Evolutionary conservation across 2,797 vertebrate species (phyloP), one percentile per base, ranked within the genome.

Genomic region (Channallabes apus): DNA sequence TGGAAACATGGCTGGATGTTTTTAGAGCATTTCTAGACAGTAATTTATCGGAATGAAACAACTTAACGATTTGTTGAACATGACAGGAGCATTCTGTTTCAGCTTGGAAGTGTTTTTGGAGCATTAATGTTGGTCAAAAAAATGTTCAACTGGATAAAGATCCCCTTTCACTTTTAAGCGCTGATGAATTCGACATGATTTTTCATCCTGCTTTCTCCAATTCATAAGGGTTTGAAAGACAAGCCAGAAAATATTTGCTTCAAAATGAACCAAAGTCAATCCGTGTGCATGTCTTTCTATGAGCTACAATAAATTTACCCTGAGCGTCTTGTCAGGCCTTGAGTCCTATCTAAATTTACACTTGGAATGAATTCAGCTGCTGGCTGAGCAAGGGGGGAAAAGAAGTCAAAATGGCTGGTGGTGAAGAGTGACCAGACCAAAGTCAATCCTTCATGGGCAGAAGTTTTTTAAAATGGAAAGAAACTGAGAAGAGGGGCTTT

Each of bases 391-490:
- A 69, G 80, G 9, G 80, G 7, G 7, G 64, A 82, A 64, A 86
- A 89, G 86, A 90, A 86, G 61, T 32, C 6, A 2, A 56, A 89
- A 85, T 86, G 89, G 90, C 93, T 91, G 80, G 73, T 89, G 93
- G 92, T 91, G 65, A 89, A 87, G 88, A 93, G 91, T 94, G 93
- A 93, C 93, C 94, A 94, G 91, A 91, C 86, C 91, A 94, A 94
- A 94, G 93, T 94, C 94, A 94, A 88, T 51, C 56, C 46, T 38
- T 67, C 64, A 51, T 62, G 59, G 56, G 76, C 82, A 72, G 86
- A 86, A 86, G 20, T 22, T 59, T 59, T 77, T 35, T 2, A 5
- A 58, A 58, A 27, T 41, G 58, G 46, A 51, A 78, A 62, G 35
- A 38, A 51, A 20, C 24, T 1, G 24, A 65, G n/a, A 51, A 80